These are phyloP conservation scores for Conistra vaccinii DNA, from an alignment of 2,888 invertebrate species.

Conservation along the genomic window DNA sequence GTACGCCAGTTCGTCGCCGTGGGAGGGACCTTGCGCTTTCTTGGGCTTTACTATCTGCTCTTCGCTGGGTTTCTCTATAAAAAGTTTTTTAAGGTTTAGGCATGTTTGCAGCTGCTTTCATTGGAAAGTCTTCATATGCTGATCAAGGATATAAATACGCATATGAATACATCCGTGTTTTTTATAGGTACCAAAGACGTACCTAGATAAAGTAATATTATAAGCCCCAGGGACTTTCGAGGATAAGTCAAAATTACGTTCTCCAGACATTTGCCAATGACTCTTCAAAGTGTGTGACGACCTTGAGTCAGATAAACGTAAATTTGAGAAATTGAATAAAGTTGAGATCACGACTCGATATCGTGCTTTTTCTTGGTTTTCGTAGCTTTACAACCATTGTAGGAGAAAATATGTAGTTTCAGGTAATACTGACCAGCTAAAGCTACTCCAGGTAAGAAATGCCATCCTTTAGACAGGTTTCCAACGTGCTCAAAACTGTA, in stretches of 20 bases:
- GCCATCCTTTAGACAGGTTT: slow-evolving; percentile 91
- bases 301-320: not conserved
- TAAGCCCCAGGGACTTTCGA: not conserved
- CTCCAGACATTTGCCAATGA: slow-evolving; percentile 21
- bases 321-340: too few species aligned
- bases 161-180: not conserved
- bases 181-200: not conserved
- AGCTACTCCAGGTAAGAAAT: slow-evolving; percentile 92
- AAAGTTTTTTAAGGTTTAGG: not conserved
- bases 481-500: slow-evolving; percentile 94
- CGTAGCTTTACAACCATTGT: not conserved
- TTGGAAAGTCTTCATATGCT: not conserved
- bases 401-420: not conserved
- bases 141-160: not conserved
- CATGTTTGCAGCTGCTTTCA: not conserved
- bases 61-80: slow-evolving; percentile 65
- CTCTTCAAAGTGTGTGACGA: not conserved
- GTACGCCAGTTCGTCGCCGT: slow-evolving; percentile 94
- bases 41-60: slow-evolving; percentile 56
- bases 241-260: slow-evolving; percentile 1
- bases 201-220: not conserved
- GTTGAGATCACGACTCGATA: not conserved
- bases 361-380: not conserved
- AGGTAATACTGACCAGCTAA: slow-evolving; percentile 86
- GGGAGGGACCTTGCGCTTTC: slow-evolving; percentile 87